Evolutionary conservation across 2,888 invertebrate genomes (phyloP).

Genomic region (Drosophila kuntzei): DNA sequence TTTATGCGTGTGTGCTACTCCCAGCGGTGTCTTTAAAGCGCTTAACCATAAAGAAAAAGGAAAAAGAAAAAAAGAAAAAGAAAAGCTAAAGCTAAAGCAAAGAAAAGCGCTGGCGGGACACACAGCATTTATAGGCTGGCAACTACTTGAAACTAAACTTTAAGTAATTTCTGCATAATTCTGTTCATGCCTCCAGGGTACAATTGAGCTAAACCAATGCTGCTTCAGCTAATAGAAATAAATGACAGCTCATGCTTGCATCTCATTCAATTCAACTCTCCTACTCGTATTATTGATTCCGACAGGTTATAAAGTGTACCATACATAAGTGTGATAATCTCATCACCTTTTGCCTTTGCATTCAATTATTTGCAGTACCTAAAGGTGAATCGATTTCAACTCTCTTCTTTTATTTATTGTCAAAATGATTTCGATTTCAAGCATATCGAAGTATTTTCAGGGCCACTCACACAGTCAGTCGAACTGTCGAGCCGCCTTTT

Average conservation of each 20-base stretch:
- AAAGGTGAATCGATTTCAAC: not conserved
- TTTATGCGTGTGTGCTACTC: constrained; percentile 58
- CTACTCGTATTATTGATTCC: constrained; percentile 15
- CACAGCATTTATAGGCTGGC: constrained; percentile 55
- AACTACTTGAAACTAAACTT: constrained; percentile 68
- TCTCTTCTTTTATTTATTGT: not conserved
- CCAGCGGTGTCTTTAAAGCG: constrained; percentile 79
- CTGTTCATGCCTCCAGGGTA: constrained; percentile 50
- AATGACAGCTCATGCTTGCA: constrained; percentile 23
- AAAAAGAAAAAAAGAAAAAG: constrained; percentile 22
- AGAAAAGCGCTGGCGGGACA: constrained; percentile 28
- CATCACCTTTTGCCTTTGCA: not conserved
- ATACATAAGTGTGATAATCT: constrained; percentile 2
- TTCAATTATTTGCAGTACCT: not conserved
- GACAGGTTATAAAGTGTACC: constrained; percentile 13
- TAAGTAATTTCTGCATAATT: constrained; percentile 79
- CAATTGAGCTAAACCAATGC: constrained; percentile 42
- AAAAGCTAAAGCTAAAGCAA: constrained; percentile 23
- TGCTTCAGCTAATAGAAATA: constrained; percentile 54
- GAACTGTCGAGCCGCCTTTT: not conserved
- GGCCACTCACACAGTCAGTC: constrained; percentile 3
- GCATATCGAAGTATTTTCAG: constrained; percentile 1
- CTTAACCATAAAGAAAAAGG: constrained; percentile 63
- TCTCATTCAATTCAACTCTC: constrained; percentile 10
- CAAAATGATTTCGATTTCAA: constrained; percentile 4